Evolutionary conservation across 37 sponge, comb jelly and placozoan species (phyloP).

Genomic region (Oopsacas minuta): DNA sequence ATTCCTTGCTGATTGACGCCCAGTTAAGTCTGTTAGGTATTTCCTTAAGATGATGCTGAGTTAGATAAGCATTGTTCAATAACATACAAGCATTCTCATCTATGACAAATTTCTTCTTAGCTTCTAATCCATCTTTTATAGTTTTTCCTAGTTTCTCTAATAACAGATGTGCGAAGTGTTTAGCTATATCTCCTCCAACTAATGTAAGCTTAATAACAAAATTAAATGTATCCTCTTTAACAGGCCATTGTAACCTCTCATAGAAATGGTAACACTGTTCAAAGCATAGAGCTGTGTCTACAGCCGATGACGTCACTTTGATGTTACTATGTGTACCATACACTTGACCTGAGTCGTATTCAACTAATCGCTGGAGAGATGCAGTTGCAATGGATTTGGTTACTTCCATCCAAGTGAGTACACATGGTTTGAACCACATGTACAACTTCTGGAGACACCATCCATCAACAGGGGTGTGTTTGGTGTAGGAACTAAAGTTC

Average conservation of each 20-base stretch:
- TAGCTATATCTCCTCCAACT: neutral
- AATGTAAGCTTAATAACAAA: neutral
- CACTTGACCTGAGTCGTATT: neutral
- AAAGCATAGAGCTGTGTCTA: neutral
- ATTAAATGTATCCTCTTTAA: neutral
- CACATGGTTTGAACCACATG: conserved; percentile 5
- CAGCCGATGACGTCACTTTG: conserved; percentile 11
- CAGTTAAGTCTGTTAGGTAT: neutral
- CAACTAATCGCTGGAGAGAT: neutral
- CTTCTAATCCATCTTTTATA: neutral
- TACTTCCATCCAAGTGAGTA: neutral
- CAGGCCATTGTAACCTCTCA: neutral
- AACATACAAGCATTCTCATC: neutral
- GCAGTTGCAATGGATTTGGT: neutral
- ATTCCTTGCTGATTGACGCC: neutral
- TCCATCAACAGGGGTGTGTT: neutral
- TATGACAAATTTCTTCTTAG: neutral
- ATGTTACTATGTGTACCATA: neutral
- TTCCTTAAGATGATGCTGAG: neutral
- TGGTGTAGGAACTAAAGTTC: neutral
- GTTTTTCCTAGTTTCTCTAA: neutral
- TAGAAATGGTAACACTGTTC: conserved; percentile 14
- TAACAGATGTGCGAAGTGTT: neutral
- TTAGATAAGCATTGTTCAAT: neutral
- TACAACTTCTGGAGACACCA: neutral